Base-by-base conservation (phyloP, 1,140 invertebrate genomes). In the Orius laevigatus region DNA sequence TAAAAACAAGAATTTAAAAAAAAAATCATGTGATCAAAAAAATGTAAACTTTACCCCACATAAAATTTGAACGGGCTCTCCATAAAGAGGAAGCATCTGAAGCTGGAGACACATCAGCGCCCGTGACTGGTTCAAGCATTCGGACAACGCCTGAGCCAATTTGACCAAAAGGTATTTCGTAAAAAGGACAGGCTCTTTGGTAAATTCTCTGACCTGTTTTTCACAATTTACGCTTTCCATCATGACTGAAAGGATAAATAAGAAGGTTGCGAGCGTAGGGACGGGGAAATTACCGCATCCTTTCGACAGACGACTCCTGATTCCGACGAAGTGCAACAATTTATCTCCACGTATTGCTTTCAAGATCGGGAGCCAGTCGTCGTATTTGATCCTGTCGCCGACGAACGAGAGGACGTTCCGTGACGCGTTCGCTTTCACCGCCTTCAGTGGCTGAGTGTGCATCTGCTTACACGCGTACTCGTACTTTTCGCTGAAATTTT, bases 361-460 rank as follows among this genome's bases (percentile, higher is more conserved):
- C 19, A 81, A 55, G 8, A 80, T 74, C 0, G 76, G 76, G n/a
- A 63, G 65, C 78, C 78, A 81, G 44, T 81, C 76, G 33, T 70
- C 70, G 50, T 75, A 70, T 57, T 77, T 80, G 12, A 81, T 68
- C 16, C 76, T 68, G 58, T 81, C 79, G 2, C 48, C 50, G 18
- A 48, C 35, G n/a, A 55, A 46, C 31, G 52, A 50, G 6, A 55
- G 20, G 14, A 33, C 19, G 19, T 31, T 31, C 15, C 32, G n/a
- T 19, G 46, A 41, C 5, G 19, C 25, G 5, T 42, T 32, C 5
- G 49, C 33, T 52, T 49, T 52, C n/a, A 55, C 44, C 14, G 38
- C 19, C 15, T 19, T 46, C 34, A 51, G 19, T 16, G 49, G 49
- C 15, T 46, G 43, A 5, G 25, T 16, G 11, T 51, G n/a, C 15